Base-by-base conservation (phyloP, 2,888 invertebrate species). In the Tipula unca region DNA sequence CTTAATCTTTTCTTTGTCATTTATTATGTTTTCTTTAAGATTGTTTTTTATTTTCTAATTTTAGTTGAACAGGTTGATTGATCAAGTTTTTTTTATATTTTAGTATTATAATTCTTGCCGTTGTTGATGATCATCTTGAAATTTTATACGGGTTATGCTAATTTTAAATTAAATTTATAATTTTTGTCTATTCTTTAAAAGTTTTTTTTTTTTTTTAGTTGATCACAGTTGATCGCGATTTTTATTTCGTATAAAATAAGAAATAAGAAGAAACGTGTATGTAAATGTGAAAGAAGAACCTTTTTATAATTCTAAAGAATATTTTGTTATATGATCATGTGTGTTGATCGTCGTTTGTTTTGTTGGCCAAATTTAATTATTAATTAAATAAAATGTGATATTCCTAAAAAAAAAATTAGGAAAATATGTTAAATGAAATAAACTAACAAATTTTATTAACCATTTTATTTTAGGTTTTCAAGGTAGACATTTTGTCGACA, bases 71-170 rank as follows among this genome's bases (percentile, higher is more conserved):
- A 69, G 69, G 69, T 69, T 69, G 69, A 69, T 69, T 69, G 69
- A 69, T 69, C 69, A 69, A 69, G 69, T 69, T 69, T 69, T 69
- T 69, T 69, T 69, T 69, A 3, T 69, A 25, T 69, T 69, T 69
- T 69, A n/a, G n/a, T 69, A 69, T 69, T 69, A 25, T 69, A 69
- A 25, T 20, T 69, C 69, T 69, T 20, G 69, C 2, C 25, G 69
- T 69, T 69, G 69, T 69, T 69, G 69, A 69, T 69, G 69, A 69
- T 69, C 69, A 69, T 69, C 69, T 69, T 69, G 69, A 69, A 69
- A 69, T 69, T 69, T 25, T 69, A 69, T 69, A 69, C 69, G 69
- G 10, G 69, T 69, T 69, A 69, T 69, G 69, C 25, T 25, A 69
- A 69, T 69, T 69, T 48, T 48, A 48, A 17, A 48, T 48, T 69